Base-by-base conservation (phyloP, 1,140 invertebrate species). In the Apis florea region DNA sequence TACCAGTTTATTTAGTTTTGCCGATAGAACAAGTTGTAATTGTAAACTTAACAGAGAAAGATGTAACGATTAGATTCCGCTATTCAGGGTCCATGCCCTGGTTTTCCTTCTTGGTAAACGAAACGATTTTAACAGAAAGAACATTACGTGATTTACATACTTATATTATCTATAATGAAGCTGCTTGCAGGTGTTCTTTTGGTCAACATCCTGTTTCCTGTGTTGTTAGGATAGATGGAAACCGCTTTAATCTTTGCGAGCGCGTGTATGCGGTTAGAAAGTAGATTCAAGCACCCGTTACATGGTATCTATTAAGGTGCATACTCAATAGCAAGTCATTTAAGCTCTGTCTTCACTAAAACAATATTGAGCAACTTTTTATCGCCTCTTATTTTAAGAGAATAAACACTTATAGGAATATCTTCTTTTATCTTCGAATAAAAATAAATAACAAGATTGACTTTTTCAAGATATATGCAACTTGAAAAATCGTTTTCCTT, bases 161-260 rank as follows among this genome's bases (percentile, higher is more conserved):
- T 47, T 66, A 47, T 66, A 66, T 63, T 85, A 75, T 79, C 70
- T 79, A 74, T 49, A 77, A 83, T 53, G 69, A 72, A 58, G 56
- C n/a, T 77, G 54, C 21, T 67, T 54, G 19, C 68, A 64, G 71
- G 71, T 68, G 53, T 61, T 64, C 83, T 76, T 69, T 79, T 79
- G 79, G 85, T 85, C 84, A 85, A 85, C 84, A 87, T 85, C 85
- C 85, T 87, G 85, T 82, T 87, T 87, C 84, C 85, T 87, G 83
- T 74, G 53, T 61, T 68, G 64, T 59, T 73, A 58, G 21, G 59
- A 31, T 40, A 58, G 61, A 74, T 51, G 79, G 31, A 72, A 64
- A 19, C 61, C 26, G 13, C 12, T 56, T 13, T 69, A 74, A 76
- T 75, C 31, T 72, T 26, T 19, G 10, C 17, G 13, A 31, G 19